Conservation (phyloP, 64 coral and sea anemone genomes). For the Montipora cactus region DNA sequence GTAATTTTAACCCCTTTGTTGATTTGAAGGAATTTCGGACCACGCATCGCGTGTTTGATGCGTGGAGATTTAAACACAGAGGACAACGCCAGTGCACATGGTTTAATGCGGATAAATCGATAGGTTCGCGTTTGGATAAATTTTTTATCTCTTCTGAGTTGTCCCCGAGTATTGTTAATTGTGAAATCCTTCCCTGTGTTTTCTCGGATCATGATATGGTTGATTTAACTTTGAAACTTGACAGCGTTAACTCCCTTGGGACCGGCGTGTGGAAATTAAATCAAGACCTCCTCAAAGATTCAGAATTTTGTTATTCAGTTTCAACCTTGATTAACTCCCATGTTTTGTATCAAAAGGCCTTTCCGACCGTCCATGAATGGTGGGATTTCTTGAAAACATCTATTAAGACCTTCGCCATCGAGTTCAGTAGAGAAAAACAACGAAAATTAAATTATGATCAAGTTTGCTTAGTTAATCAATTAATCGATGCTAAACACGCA, state of each 20-base stretch:
- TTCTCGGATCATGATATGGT: slow-evolving; percentile 41
- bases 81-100: neutral
- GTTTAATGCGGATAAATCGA: neutral
- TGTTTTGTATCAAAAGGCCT: neutral
- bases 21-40: neutral
- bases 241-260: too few relatives aligned
- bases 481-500: neutral
- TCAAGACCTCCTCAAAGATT: neutral
- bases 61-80: neutral
- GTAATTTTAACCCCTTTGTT: neutral
- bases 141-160: neutral
- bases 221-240: neutral
- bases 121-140: neutral
- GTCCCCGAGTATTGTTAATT: too few relatives aligned
- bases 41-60: neutral
- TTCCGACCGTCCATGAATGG: slow-evolving; percentile 1
- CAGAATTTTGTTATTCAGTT: neutral
- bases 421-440: neutral
- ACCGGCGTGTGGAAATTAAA: neutral
- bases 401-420: neutral
- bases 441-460: neutral
- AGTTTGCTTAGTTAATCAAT: neutral
- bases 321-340: neutral
- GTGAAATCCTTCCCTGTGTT: neutral
- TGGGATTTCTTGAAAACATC: neutral